phyloP scores from a whole-genome alignment of 2,888 invertebrate genomes.

The Tineola bisselliella region DNA sequence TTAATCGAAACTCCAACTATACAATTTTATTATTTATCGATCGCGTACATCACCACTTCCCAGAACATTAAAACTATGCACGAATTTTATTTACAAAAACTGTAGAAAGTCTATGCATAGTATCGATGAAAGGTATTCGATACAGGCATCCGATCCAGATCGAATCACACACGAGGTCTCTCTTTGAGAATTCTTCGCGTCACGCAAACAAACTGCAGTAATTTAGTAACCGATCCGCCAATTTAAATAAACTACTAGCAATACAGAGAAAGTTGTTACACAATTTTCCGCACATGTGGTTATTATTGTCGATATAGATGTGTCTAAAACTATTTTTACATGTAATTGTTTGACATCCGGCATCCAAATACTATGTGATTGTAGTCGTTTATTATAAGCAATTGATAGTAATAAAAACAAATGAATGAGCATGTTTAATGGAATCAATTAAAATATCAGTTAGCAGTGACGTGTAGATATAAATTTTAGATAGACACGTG shows the following conservation, averaged over 20 bases:
- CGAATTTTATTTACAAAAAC: constrained; percentile 20
- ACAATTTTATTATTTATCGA: not conserved
- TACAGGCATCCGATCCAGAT: constrained; percentile 16
- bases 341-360: constrained; percentile 5
- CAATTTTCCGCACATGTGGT: constrained; percentile 14
- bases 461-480: too few species aligned
- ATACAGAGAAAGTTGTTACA: constrained; percentile 15
- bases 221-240: constrained; percentile 15
- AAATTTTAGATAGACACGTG: too few species aligned
- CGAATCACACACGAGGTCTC: constrained; percentile 17
- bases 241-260: constrained; percentile 14
- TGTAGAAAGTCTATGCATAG: constrained; percentile 44
- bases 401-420: too few species aligned
- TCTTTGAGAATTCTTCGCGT: constrained; percentile 12
- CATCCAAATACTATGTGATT: not conserved
- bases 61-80: constrained; percentile 15
- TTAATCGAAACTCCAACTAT: not conserved
- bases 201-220: constrained; percentile 15
- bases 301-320: constrained; percentile 14
- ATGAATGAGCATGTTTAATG: too few species aligned
- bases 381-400: too few species aligned
- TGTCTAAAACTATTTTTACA: constrained; percentile 3
- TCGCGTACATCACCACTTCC: not conserved
- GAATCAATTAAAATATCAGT: too few species aligned
- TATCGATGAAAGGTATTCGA: constrained; percentile 28